Evolutionary conservation across 2,888 invertebrate genomes (phyloP), one percentile per base, ranked within the genome.

Genomic region (Artemia sp.): DNA sequence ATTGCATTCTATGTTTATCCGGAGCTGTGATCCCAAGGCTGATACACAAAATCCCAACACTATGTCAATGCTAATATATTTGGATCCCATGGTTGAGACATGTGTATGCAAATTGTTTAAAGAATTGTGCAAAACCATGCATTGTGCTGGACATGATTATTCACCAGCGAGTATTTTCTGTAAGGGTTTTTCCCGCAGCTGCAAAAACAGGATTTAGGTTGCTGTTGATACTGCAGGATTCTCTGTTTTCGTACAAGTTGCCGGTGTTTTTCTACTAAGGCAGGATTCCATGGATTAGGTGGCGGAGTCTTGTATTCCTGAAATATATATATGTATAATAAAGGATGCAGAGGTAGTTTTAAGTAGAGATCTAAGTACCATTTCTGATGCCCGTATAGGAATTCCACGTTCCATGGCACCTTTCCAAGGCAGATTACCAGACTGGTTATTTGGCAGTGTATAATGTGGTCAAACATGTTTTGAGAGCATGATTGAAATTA

Each of bases 211-310:
- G 64, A 24, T 24, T 58, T 58, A 9, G 64, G 64, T 11, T 58
- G 64, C 64, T 58, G 64, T 58, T 58, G 64, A 24, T 58, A 58
- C 64, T 58, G 64, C 64, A 58, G n/a, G 24, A 58, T 11, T 19
- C 64, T n/a, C 64, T 58, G 64, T 24, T 24, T n/a, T 58, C 64
- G 64, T 24, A 19, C 9, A n/a, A 58, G 64, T 58, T 58, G 64
- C 64, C 11, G n/a, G 9, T 58, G 24, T 24, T 58, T 24, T 58
- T 58, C 64, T 8, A 58, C 64, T 24, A 24, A n/a, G n/a, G 64
- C 64, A 58, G 64, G 64, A 58, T 58, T 58, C 64, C 64, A 58
- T 58, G 64, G 64, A 24, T 58, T 24, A 19, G 64, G 64, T 58
- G 64, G 1, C n/a, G 64, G 9, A n/a, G 64, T 58, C 64, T 58